These are phyloP conservation scores for Procambarus clarkii DNA, from an alignment of 1,140 invertebrate genomes.

Conservation along the genomic window DNA sequence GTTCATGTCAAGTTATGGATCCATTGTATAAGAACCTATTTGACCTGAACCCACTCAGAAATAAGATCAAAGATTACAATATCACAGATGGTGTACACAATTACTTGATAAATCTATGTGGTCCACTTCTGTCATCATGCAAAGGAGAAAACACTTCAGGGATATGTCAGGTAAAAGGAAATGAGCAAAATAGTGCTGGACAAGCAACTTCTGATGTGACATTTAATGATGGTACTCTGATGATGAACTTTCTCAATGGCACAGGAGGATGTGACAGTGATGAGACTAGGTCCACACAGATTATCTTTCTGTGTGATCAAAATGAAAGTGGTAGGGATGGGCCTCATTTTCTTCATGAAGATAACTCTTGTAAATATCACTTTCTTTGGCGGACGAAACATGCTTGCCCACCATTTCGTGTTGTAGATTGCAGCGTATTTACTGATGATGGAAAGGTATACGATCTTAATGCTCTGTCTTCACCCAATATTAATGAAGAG, in stretches of 20 bases:
- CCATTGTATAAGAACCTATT: slow-evolving; percentile 61
- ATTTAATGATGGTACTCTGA: slow-evolving; percentile 68
- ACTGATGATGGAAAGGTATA: slow-evolving; percentile 54
- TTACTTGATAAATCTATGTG: slow-evolving; percentile 70
- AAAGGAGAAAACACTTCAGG: slow-evolving; percentile 29
- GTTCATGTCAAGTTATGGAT: slow-evolving; percentile 55
- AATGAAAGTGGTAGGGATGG: slow-evolving; percentile 57
- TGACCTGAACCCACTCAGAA: slow-evolving; percentile 67
- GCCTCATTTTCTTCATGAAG: slow-evolving; percentile 40
- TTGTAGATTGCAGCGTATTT: slow-evolving; percentile 58
- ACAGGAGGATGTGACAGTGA: slow-evolving; percentile 46
- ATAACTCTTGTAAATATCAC: slow-evolving; percentile 36
- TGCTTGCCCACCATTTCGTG: slow-evolving; percentile 65
- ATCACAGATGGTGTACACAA: slow-evolving; percentile 45
- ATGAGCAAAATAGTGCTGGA: slow-evolving; percentile 50
- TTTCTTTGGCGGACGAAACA: slow-evolving; percentile 63
- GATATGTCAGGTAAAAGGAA: slow-evolving; percentile 44
- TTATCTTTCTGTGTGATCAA: slow-evolving; percentile 70
- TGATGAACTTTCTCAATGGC: slow-evolving; percentile 65
- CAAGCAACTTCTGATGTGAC: slow-evolving; percentile 45
- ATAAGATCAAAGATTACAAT: slow-evolving; percentile 54
- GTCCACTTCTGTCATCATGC: slow-evolving; percentile 59
- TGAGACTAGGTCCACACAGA: slow-evolving; percentile 39
- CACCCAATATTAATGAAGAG: slow-evolving; percentile 62
- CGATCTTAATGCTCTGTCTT: slow-evolving; percentile 63